A percentile compares a stretch with the other conserved stretches of the same genome.
These are phyloP conservation scores for Desmodus rotundus DNA, from an alignment of 2,113 vertebrate species.

Conservation along the genomic window DNA sequence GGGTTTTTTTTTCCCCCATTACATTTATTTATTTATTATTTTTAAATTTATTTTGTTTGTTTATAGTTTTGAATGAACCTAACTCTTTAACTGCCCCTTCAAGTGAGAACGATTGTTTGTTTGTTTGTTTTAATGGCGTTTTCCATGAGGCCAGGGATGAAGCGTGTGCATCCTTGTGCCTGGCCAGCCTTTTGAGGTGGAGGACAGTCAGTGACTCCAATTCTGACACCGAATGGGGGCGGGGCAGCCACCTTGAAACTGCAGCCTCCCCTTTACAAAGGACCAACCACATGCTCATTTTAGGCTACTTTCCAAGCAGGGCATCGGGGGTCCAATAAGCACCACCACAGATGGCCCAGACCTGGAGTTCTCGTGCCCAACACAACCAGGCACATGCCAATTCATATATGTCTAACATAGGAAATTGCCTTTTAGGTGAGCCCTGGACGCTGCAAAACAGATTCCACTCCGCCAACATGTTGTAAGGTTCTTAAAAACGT, in stretches of 20 bases:
- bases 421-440: neutral
- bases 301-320: neutral
- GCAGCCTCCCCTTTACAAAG: neutral
- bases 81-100: neutral
- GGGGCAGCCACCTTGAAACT: neutral
- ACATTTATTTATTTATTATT: neutral
- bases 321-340: neutral
- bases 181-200: neutral
- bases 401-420: neutral
- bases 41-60: neutral
- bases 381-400: fast-evolving
- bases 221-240: too few relatives aligned
- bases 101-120: neutral
- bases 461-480: neutral
- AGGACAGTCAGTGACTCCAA: fast-evolving
- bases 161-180: fast-evolving
- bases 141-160: neutral
- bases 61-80: neutral
- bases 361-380: neutral
- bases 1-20: neutral
- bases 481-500: neutral
- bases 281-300: neutral
- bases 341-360: neutral
- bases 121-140: neutral
- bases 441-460: neutral